Percentiles rank a stretch among this genome's conserved stretches.
Conservation (phyloP, 2,888 invertebrate species). For the Philopedon plagiatum region DNA sequence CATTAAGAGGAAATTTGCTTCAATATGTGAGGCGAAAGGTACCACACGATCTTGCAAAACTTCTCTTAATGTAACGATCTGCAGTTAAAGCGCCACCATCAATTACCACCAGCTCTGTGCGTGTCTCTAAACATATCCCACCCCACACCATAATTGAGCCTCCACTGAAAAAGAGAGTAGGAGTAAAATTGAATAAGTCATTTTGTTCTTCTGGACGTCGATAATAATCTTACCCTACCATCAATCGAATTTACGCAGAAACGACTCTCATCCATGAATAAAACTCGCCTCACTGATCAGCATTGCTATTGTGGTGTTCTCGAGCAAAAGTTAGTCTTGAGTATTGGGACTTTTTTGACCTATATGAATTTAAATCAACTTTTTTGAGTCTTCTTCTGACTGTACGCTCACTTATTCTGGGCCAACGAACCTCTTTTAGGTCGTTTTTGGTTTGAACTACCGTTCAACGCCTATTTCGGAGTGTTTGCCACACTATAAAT, state of each 20-base stretch:
- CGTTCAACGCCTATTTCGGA: conserved; percentile 41
- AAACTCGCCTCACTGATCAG: neutral
- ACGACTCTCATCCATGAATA: too few relatives aligned
- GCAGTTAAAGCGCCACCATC: neutral
- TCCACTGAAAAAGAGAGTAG: neutral
- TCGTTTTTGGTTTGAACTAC: conserved; percentile 27
- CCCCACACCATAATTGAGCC: neutral
- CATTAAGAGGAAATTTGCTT: neutral
- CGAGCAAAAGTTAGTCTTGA: too few relatives aligned
- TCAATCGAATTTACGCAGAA: too few relatives aligned
- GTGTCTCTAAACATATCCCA: too few relatives aligned
- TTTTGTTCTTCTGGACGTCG: neutral
- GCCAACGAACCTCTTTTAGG: too few relatives aligned
- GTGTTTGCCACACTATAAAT: conserved; percentile 34
- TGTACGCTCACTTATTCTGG: too few relatives aligned
- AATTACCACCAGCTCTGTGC: neutral
- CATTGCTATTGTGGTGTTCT: too few relatives aligned
- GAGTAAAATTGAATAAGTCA: neutral
- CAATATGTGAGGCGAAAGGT: neutral
- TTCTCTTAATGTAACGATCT: neutral
- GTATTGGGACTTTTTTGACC: too few relatives aligned
- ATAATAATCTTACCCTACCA: neutral
- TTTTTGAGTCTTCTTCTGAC: too few relatives aligned
- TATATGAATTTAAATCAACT: too few relatives aligned
- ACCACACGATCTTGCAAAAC: neutral